Percentiles rank a stretch among this genome's conserved stretches.
Conservation (phyloP, 2,797 vertebrate genomes). For the Schizothorax lantsangensis region DNA sequence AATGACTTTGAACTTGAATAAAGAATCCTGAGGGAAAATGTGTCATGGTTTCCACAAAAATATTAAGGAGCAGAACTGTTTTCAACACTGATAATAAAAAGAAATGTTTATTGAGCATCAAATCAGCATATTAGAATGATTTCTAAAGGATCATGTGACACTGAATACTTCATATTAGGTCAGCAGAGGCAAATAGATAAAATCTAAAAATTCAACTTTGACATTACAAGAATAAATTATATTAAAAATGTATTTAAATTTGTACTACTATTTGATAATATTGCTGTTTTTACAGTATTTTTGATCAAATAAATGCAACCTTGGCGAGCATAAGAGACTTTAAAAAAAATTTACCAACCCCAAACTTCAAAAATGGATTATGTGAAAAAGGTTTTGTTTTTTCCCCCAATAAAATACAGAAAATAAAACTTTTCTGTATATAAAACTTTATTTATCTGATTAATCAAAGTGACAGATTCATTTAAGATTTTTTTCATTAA, state of each 20-base stretch:
- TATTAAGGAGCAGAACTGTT: neutral
- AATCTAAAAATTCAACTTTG: neutral
- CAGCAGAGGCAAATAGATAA: rapidly evolving
- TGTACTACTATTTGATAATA: neutral
- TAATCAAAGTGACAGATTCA: neutral
- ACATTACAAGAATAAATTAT: neutral
- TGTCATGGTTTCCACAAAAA: too few relatives aligned
- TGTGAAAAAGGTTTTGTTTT: neutral
- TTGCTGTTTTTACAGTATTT: neutral
- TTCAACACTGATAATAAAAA: neutral
- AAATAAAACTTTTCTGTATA: neutral
- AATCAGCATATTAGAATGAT: neutral
- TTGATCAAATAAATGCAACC: neutral
- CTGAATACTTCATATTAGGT: neutral
- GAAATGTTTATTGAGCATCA: neutral
- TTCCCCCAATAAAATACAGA: neutral
- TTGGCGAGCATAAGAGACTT: neutral
- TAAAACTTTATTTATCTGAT: neutral
- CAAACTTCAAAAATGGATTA: neutral
- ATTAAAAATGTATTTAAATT: neutral
- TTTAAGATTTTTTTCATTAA: neutral
- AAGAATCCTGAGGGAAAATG: neutral
- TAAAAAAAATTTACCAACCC: neutral
- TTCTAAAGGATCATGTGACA: neutral
- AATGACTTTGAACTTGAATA: neutral